Conservation (phyloP, 2,113 vertebrate genomes). For the Archilochus colubris region DNA sequence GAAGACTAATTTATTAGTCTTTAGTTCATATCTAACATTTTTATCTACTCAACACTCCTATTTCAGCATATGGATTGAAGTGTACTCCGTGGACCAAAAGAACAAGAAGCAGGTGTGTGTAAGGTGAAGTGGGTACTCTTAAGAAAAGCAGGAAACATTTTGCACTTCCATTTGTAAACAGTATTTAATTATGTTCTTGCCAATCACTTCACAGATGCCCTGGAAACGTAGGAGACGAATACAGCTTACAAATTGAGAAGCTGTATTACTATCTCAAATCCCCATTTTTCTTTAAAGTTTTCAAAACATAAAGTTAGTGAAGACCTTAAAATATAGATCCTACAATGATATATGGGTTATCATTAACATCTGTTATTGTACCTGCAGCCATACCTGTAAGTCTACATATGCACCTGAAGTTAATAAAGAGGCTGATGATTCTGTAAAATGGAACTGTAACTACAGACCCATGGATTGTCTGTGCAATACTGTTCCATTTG, state of each 20-base stretch:
- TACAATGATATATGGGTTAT: not conserved
- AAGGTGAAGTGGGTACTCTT: not conserved
- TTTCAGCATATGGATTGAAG: not conserved
- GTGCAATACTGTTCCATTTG: not conserved
- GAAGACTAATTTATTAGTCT: not conserved
- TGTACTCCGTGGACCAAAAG: not conserved
- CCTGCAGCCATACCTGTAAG: not conserved
- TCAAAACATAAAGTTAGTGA: not conserved
- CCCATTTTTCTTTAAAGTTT: not conserved
- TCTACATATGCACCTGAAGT: not conserved
- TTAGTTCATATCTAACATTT: not conserved
- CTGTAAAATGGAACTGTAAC: not conserved
- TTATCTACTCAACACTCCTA: not conserved
- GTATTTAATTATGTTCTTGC: not conserved
- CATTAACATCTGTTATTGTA: not conserved
- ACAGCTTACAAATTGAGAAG: not conserved
- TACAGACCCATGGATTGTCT: not conserved
- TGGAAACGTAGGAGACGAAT: not conserved
- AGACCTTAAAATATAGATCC: not conserved
- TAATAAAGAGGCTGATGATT: not conserved
- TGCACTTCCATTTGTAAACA: not conserved
- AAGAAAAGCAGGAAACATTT: not conserved
- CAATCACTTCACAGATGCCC: not conserved
- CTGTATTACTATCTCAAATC: not conserved
- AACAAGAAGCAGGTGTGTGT: not conserved